phyloP scores from a whole-genome alignment of 2,888 invertebrate species.

The Pharmacophagus antenor region DNA sequence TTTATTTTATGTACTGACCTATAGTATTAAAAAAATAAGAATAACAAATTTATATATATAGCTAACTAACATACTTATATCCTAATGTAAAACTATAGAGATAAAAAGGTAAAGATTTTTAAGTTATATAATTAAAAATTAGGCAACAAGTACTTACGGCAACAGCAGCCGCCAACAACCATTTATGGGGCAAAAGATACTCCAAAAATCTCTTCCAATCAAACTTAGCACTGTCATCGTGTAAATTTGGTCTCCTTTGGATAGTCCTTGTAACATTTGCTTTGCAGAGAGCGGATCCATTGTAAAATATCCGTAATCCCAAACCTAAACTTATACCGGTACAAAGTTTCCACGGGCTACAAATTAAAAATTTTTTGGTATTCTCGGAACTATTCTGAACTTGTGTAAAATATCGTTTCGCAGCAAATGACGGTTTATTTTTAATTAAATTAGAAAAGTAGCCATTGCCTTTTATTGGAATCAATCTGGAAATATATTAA shows the following conservation, averaged over 20 bases:
- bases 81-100: no score
- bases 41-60: no score
- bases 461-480: slow-evolving; percentile 52
- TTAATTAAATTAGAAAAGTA: slow-evolving; percentile 56
- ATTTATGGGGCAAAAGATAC: slow-evolving; percentile 88
- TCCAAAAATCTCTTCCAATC: slow-evolving; percentile 88
- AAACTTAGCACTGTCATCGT: slow-evolving; percentile 82
- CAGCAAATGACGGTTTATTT: slow-evolving; percentile 53
- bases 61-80: no score
- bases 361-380: slow-evolving; percentile 49
- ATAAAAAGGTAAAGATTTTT: no score
- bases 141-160: slow-evolving; percentile 80
- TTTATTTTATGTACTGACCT: no score
- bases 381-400: slow-evolving; percentile 56
- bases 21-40: no score
- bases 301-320: slow-evolving; percentile 53
- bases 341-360: slow-evolving; percentile 72
- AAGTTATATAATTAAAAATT: no score
- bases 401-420: slow-evolving; percentile 56
- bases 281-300: slow-evolving; percentile 85
- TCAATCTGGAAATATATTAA: slow-evolving; percentile 52
- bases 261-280: slow-evolving; percentile 77
- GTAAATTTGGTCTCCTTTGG: slow-evolving; percentile 76
- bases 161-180: slow-evolving; percentile 88
- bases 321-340: slow-evolving; percentile 70